phyloP scores from a whole-genome alignment of 2,113 vertebrate species.

The Melanerpes aurifrons region DNA sequence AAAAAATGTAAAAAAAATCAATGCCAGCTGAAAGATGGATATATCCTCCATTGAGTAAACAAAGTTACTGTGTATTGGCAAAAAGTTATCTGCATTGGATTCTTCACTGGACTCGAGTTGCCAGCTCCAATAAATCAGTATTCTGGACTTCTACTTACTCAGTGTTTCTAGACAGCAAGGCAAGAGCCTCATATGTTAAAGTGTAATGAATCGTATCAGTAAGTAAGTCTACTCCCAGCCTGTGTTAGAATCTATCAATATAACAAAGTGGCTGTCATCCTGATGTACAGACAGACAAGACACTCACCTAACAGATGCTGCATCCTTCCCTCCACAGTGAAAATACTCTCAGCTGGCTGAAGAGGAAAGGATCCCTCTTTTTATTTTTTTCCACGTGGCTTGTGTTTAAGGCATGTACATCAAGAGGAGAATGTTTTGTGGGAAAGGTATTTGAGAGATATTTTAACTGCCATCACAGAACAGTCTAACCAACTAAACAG shows the following conservation, averaged over 20 bases:
- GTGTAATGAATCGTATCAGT: conserved; percentile 54
- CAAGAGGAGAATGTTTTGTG: background rate
- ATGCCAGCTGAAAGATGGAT: conserved; percentile 50
- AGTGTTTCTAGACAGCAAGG: conserved; percentile 19
- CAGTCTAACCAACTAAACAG: background rate
- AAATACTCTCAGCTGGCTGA: background rate
- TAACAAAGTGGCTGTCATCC: conserved; percentile 20
- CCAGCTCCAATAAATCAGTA: conserved; percentile 59
- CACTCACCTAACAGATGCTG: background rate
- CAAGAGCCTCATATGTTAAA: background rate
- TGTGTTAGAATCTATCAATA: conserved; percentile 25
- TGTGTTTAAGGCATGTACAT: background rate
- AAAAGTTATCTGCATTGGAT: conserved; percentile 48
- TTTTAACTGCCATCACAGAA: background rate
- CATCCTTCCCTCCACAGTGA: background rate
- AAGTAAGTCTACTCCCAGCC: conserved; percentile 16
- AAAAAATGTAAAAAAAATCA: conserved; percentile 3
- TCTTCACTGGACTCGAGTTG: conserved; percentile 20
- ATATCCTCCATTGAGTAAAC: conserved; percentile 37
- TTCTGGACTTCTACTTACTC: conserved; percentile 4
- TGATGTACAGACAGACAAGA: background rate
- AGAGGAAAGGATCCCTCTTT: background rate
- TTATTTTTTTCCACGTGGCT: background rate
- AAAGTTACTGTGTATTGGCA: conserved; percentile 59
- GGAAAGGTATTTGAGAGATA: background rate